Conservation (phyloP, 2,113 vertebrate genomes). For the Lampris incognitus region DNA sequence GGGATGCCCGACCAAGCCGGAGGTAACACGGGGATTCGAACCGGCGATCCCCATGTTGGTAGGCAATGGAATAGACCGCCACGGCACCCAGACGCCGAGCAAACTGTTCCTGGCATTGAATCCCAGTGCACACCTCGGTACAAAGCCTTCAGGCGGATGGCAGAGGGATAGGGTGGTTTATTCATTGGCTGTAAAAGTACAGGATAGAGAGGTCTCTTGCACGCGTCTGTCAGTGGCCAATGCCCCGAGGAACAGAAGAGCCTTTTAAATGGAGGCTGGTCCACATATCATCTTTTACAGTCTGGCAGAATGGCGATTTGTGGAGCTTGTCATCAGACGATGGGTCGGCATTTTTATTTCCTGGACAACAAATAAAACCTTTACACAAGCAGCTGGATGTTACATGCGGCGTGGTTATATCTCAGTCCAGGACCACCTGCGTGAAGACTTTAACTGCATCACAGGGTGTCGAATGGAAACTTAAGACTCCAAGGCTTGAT, state of each 20-base stretch:
- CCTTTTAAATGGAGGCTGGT: slow-evolving; percentile 32
- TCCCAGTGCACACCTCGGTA: too few species aligned
- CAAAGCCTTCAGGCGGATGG: too few species aligned
- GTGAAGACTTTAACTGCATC: slow-evolving; percentile 50
- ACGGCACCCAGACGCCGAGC: too few species aligned
- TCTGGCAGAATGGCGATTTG: slow-evolving; percentile 36
- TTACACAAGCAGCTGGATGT: slow-evolving; percentile 11
- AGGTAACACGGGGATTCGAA: too few species aligned
- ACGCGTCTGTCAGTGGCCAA: too few species aligned
- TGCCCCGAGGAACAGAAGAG: slow-evolving; percentile 14
- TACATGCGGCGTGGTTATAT: slow-evolving; percentile 31
- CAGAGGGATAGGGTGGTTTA: too few species aligned
- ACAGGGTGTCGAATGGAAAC: slow-evolving; percentile 63
- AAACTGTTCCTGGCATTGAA: too few species aligned
- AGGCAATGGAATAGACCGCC: too few species aligned
- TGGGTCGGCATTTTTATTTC: slow-evolving; percentile 47
- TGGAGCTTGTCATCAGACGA: slow-evolving; percentile 57
- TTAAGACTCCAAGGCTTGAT: slow-evolving; percentile 34
- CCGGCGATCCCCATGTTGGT: too few species aligned
- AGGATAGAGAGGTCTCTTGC: too few species aligned
- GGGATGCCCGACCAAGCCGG: too few species aligned
- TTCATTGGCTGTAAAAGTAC: too few species aligned
- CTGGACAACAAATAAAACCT: slow-evolving; percentile 27
- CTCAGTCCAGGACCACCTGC: slow-evolving; percentile 7
- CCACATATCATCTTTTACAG: slow-evolving; percentile 55